Evolutionary conservation across 2,888 invertebrate species (phyloP).

Genomic region (Piscicola geometra): DNA sequence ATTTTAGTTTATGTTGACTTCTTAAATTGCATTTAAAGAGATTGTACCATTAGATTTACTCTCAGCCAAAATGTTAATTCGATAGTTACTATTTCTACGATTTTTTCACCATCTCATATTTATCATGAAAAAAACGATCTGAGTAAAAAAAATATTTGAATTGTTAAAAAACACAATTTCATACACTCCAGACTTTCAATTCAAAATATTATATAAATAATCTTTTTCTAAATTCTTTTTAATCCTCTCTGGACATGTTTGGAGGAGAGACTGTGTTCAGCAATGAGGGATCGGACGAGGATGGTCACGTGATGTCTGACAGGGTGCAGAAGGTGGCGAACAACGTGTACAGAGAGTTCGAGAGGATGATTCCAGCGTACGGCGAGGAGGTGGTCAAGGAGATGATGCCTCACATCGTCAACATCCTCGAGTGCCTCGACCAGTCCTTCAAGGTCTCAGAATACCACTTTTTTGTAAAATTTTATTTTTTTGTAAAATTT

Average conservation of each 20-base stretch:
- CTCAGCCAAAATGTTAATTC: slow-evolving; percentile 1
- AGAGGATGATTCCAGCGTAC: slow-evolving; percentile 92
- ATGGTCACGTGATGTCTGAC: slow-evolving; percentile 92
- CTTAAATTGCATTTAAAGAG: too few species aligned
- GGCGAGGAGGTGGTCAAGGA: slow-evolving; percentile 97
- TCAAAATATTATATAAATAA: too few species aligned
- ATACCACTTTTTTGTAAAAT: too few species aligned
- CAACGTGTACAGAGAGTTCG: slow-evolving; percentile 97
- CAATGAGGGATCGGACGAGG: slow-evolving; percentile 63
- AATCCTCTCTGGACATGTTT: slow-evolving; percentile 18
- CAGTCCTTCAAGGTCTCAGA: slow-evolving; percentile 66
- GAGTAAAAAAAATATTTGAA: too few species aligned
- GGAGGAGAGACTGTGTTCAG: slow-evolving; percentile 31
- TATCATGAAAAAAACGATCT: too few species aligned
- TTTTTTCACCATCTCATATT: neutral
- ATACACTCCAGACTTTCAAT: too few species aligned
- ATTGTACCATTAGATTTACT: neutral
- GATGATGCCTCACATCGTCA: slow-evolving; percentile 95
- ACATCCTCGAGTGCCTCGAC: slow-evolving; percentile 92
- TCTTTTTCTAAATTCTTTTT: neutral
- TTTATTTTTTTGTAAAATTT: too few species aligned
- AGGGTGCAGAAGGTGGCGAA: slow-evolving; percentile 95
- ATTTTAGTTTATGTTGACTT: too few species aligned
- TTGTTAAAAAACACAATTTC: too few species aligned
- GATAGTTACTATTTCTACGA: neutral